Conservation (phyloP, 2,888 invertebrate species). For the Rhagonycha fulva region DNA sequence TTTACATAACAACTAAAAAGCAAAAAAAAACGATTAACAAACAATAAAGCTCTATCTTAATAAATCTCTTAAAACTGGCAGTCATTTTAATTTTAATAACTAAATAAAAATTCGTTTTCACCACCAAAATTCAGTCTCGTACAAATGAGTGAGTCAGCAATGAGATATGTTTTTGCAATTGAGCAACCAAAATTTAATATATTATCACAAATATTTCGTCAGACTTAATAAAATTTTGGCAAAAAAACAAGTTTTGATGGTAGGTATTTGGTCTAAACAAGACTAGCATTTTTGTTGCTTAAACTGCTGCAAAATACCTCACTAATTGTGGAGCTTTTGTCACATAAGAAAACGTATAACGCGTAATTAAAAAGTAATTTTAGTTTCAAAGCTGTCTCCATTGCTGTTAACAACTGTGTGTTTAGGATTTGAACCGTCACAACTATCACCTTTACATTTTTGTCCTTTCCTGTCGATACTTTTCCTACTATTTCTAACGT, state of each 20-base stretch:
- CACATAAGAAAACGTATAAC: background rate
- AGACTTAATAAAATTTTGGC: conserved; percentile 3
- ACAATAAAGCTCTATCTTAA: background rate
- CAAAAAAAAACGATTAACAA: background rate
- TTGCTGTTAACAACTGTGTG: conserved; percentile 49
- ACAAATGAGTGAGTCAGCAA: background rate
- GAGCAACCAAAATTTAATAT: background rate
- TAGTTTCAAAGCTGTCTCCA: conserved; percentile 51
- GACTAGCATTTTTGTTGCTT: background rate
- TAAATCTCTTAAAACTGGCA: background rate
- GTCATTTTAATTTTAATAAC: background rate
- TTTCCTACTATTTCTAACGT: conserved; percentile 39
- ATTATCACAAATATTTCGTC: conserved; percentile 10
- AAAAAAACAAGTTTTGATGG: background rate
- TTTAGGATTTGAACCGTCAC: conserved; percentile 42
- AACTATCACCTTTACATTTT: conserved; percentile 25
- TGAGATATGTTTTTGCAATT: background rate
- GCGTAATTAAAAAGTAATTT: conserved; percentile 34
- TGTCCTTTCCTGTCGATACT: conserved; percentile 39
- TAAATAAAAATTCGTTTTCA: background rate
- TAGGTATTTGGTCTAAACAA: conserved; percentile 1
- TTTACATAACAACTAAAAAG: background rate
- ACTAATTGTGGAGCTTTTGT: background rate
- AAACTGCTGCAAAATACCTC: background rate
- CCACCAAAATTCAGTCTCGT: background rate